Evolutionary conservation across 2,888 invertebrate species (phyloP), one percentile per base, ranked within the genome.

Genomic region (Noctua comes): DNA sequence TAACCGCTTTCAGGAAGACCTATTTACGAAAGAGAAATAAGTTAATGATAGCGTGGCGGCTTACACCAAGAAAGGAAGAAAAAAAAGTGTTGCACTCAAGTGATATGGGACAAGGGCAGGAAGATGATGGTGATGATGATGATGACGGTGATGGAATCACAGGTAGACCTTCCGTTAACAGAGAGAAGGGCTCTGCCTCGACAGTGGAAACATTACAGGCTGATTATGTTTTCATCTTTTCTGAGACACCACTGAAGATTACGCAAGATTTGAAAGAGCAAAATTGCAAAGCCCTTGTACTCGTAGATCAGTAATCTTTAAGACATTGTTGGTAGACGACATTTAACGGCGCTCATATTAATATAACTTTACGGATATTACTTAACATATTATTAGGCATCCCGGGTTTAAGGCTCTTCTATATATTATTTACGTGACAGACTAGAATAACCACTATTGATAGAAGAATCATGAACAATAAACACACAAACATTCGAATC

Each of bases 251-350:
- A 8, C 65, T 54, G 24, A 8, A n/a, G 18, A 43, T 8, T n/a
- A 18, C 6, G 10, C 7, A 43, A 48, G n/a, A 57, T 8, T 40
- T 1, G 10, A 65, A 46, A 21, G 16, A 31, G 31, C 59, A 73
- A 6, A 70, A 57, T 43, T 31, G 5, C 57, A 51, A 13, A 73
- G 6, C 48, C 36, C 36, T 51, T 13, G 16, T 46, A 65, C 36
- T 51, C 10, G 16, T 46, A 65, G 36, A 40, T 31, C 11, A 24
- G 54, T 69, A 27, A 64, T 31, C 46, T 73, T 65, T 73, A 76
- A 76, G 80, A 88, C 88, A 86, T 78, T 87, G 88, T 88, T 76
- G 81, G 57, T 46, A 46, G 68, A 77, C 77, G 72, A 78, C 78
- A 68, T 86, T 86, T 81, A 87, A 83, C 69, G 80, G 62, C 72